Percentiles rank a stretch among this genome's conserved stretches.
Evolutionary conservation across 2,888 invertebrate genomes (phyloP).

Genomic region (Pyrgus malvae): DNA sequence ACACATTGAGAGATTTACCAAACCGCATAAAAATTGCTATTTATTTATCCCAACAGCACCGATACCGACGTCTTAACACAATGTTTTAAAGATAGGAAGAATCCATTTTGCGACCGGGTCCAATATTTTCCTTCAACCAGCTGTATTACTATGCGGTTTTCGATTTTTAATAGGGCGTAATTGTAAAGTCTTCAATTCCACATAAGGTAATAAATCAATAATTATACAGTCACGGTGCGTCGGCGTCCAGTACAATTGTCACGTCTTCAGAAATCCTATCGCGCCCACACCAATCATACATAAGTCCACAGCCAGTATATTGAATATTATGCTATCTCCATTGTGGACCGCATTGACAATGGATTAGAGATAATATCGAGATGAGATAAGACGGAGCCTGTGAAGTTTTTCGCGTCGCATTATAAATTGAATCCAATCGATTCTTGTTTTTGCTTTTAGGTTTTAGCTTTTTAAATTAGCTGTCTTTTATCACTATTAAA

Average conservation of each 20-base stretch:
- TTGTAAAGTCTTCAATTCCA: no score
- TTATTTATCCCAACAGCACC: no score
- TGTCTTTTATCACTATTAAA: no score
- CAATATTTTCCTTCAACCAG: no score
- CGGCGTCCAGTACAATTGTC: slow-evolving; percentile 62
- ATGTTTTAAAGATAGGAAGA: no score
- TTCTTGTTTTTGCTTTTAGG: neutral
- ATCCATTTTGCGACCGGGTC: no score
- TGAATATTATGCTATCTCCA: slow-evolving; percentile 20
- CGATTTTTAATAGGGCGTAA: no score
- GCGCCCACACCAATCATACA: slow-evolving; percentile 18
- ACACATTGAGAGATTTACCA: no score
- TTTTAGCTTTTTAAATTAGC: no score
- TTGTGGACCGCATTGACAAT: slow-evolving; percentile 19
- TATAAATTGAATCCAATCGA: slow-evolving; percentile 1
- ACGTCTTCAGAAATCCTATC: slow-evolving; percentile 50
- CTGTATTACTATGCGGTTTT: no score
- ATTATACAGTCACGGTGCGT: slow-evolving; percentile 28
- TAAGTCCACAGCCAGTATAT: slow-evolving; percentile 10
- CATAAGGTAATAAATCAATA: neutral
- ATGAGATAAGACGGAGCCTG: slow-evolving; percentile 18
- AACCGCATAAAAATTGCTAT: no score
- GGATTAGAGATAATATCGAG: slow-evolving; percentile 15
- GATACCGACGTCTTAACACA: no score
- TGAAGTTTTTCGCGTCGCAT: slow-evolving; percentile 15